Evolutionary conservation across 1,140 invertebrate genomes (phyloP).

Genomic region (Myzus persicae): DNA sequence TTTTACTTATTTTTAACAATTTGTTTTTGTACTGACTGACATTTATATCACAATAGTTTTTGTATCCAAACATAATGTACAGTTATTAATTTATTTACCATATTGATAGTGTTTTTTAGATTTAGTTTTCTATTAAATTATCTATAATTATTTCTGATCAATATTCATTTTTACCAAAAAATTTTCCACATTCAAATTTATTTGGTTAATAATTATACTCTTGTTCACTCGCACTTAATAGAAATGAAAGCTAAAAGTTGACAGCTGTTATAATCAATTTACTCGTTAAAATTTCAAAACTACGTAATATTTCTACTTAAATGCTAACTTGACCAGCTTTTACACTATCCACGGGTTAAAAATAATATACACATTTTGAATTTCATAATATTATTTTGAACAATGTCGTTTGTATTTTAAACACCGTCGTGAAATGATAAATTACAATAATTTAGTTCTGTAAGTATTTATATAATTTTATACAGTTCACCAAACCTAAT

Average conservation of each 20-base stretch:
- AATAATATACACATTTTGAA: not conserved
- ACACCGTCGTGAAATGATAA: not conserved
- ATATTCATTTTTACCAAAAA: not conserved
- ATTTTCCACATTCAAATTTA: not conserved
- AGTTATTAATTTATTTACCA: not conserved
- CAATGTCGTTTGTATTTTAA: not conserved
- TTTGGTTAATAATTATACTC: not conserved
- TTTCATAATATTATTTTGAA: not conserved
- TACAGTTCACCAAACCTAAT: not conserved
- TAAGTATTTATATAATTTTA: conserved; percentile 11
- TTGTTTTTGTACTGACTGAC: not conserved
- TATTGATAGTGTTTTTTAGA: no score
- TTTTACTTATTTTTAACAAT: not conserved
- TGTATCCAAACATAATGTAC: not conserved
- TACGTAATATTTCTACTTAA: not conserved
- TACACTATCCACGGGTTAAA: not conserved
- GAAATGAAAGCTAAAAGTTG: not conserved
- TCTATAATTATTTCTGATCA: not conserved
- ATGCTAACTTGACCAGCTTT: not conserved
- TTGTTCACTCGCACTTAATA: not conserved
- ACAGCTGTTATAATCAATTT: not conserved
- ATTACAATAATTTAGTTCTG: not conserved
- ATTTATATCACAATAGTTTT: not conserved
- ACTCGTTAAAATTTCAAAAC: not conserved
- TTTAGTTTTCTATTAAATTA: not conserved